Percentiles rank a stretch among this genome's conserved stretches.
phyloP scores from a whole-genome alignment of 2,797 vertebrate genomes.

The Manis javanica region DNA sequence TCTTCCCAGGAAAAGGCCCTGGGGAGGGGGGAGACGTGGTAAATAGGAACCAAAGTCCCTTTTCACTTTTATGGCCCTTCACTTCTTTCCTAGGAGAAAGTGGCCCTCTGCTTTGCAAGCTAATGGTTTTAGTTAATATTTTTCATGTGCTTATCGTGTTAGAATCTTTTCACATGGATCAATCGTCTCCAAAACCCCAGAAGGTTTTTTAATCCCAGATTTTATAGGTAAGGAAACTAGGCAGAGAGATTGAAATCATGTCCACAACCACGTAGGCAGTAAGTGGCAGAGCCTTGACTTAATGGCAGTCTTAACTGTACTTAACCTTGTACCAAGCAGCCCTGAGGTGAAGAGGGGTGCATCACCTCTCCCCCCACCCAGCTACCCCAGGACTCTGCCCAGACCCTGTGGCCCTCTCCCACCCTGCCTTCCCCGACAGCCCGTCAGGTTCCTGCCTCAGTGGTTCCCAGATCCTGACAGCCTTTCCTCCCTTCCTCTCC shows the following conservation, averaged over 20 bases:
- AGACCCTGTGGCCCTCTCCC: not conserved
- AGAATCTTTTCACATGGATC: not conserved
- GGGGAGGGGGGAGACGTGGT: fast-evolving
- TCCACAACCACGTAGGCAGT: fast-evolving
- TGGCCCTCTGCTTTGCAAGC: not conserved
- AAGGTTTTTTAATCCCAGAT: not conserved
- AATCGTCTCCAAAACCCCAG: not conserved
- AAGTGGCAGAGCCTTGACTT: fast-evolving
- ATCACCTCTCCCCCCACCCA: not conserved
- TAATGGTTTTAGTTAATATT: fast-evolving
- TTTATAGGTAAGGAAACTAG: not conserved
- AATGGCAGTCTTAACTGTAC: fast-evolving
- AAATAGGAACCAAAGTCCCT: too few relatives aligned
- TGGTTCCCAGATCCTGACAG: not conserved
- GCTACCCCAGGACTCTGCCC: not conserved
- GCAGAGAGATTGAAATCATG: not conserved
- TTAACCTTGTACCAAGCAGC: not conserved
- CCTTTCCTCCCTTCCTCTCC: fast-evolving
- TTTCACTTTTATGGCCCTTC: not conserved
- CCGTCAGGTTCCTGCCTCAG: fast-evolving
- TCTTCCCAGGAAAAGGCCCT: not conserved
- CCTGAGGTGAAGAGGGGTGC: not conserved
- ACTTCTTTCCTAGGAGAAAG: not conserved
- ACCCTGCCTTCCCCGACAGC: fast-evolving
- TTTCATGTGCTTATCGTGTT: not conserved